Evolutionary conservation across 2,113 vertebrate species (phyloP).

Genomic region (Gymnorhina tibicen): DNA sequence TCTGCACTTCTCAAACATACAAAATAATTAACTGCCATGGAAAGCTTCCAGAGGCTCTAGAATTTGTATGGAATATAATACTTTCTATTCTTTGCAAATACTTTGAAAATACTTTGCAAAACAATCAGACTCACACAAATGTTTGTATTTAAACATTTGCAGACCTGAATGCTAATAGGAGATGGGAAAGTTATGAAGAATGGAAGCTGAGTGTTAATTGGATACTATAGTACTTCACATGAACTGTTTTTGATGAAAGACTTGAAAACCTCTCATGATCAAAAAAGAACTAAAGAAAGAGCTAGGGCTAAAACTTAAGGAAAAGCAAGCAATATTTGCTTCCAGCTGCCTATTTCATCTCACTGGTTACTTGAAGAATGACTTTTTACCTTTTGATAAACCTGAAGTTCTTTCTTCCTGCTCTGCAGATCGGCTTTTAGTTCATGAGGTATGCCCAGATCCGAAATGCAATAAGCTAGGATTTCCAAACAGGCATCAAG

Average conservation of each 20-base stretch:
- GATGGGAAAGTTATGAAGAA: neutral
- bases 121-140: neutral
- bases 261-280: neutral
- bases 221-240: neutral
- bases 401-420: slow-evolving; percentile 80
- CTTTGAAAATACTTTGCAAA: neutral
- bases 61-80: neutral
- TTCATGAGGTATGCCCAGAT: slow-evolving; percentile 56
- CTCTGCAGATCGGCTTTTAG: slow-evolving; percentile 75
- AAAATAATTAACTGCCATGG: neutral
- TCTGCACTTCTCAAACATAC: neutral
- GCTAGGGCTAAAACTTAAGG: neutral
- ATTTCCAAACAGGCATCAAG: slow-evolving; percentile 84
- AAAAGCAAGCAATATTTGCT: neutral
- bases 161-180: neutral
- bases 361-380: neutral
- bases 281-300: neutral
- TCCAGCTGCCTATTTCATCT: neutral
- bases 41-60: neutral
- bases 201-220: neutral
- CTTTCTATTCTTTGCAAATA: too few relatives aligned
- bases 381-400: slow-evolving; percentile 83
- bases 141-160: neutral
- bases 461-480: slow-evolving; percentile 87
- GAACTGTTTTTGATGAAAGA: neutral